These are phyloP conservation scores for Dryadula phaetusa DNA, from an alignment of 2,888 invertebrate genomes.

Conservation along the genomic window DNA sequence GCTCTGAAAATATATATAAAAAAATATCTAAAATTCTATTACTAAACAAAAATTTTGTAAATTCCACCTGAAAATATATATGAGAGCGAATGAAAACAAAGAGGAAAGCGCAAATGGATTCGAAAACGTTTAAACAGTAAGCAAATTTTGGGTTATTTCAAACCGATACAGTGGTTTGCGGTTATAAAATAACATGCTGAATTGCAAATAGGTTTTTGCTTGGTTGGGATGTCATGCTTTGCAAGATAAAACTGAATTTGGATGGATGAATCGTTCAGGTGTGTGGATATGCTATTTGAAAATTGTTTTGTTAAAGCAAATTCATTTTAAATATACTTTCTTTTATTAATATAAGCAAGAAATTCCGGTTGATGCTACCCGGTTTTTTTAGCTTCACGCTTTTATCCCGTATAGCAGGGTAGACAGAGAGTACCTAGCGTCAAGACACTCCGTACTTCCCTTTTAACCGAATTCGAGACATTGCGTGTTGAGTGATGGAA, in stretches of 20 bases:
- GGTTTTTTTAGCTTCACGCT: too few species aligned
- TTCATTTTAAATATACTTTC: too few species aligned
- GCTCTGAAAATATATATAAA: too few species aligned
- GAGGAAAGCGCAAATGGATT: slow-evolving; percentile 12
- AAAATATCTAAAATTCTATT: not conserved
- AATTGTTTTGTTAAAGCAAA: too few species aligned
- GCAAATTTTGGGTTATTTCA: slow-evolving; percentile 27
- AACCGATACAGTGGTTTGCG: slow-evolving; percentile 33
- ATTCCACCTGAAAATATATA: slow-evolving; percentile 3
- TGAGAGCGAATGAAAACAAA: slow-evolving; percentile 4
- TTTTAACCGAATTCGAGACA: too few species aligned
- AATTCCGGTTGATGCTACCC: too few species aligned
- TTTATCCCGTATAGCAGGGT: too few species aligned
- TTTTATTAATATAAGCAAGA: too few species aligned
- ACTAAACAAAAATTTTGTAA: not conserved
- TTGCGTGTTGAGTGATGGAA: too few species aligned
- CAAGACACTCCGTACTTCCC: too few species aligned
- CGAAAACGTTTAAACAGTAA: slow-evolving; percentile 22
- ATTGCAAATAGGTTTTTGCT: slow-evolving; percentile 36
- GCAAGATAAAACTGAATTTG: slow-evolving; percentile 34
- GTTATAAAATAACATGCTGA: slow-evolving; percentile 30
- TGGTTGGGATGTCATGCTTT: slow-evolving; percentile 32
- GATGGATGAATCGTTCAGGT: slow-evolving; percentile 7
- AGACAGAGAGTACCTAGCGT: too few species aligned
- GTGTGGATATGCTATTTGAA: slow-evolving; percentile 8